Conservation (phyloP, 2,113 vertebrate genomes). For the Balaeniceps rex region DNA sequence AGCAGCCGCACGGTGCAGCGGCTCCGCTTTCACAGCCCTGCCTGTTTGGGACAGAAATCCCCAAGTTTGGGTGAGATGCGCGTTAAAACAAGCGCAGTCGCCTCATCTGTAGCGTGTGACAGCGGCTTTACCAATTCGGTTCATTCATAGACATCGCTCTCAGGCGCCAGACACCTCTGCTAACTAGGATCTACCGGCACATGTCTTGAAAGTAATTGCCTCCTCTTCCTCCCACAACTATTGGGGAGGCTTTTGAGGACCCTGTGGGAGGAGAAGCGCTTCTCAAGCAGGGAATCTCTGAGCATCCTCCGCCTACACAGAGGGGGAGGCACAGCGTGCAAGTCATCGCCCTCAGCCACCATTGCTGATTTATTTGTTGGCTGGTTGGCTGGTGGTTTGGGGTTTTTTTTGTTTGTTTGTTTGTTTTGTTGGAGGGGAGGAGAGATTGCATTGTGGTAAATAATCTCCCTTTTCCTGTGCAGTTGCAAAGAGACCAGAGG, state of each 20-base stretch:
- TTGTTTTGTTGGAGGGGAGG: background rate
- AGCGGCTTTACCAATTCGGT: background rate
- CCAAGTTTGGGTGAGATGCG: background rate
- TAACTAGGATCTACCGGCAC: background rate
- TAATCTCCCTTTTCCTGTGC: background rate
- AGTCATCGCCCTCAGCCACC: background rate
- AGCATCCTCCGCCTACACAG: background rate
- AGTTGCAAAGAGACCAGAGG: background rate
- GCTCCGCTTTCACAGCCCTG: background rate
- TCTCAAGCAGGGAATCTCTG: background rate
- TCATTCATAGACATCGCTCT: background rate
- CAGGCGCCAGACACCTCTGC: background rate
- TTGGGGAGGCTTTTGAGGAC: background rate
- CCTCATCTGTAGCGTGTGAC: background rate
- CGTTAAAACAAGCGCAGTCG: accelerated
- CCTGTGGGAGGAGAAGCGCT: background rate
- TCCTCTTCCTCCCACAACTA: background rate
- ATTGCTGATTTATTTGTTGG: background rate
- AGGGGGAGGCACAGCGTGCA: background rate
- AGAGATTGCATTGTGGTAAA: accelerated
- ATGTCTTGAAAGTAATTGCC: background rate
- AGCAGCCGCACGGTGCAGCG: background rate
- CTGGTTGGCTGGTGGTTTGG: background rate
- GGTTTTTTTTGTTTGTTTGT: too few species aligned
- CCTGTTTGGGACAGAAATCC: background rate